Evolutionary conservation across 2,888 invertebrate genomes (phyloP).

Genomic region (Zygothrica quintamaculata): DNA sequence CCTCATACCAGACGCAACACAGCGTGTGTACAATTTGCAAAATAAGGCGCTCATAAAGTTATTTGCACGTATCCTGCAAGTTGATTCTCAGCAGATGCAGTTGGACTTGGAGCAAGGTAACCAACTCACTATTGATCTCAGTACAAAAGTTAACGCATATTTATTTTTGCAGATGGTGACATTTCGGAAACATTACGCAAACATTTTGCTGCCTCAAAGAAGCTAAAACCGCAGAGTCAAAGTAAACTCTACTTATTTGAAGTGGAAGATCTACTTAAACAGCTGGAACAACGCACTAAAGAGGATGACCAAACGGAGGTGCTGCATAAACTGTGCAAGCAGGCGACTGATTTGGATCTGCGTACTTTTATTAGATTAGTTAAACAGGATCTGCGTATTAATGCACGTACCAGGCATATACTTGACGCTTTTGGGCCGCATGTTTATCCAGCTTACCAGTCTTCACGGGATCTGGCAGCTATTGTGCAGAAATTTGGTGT

Average conservation of each 20-base stretch:
- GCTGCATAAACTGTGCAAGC: conserved; percentile 89
- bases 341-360: conserved; percentile 93
- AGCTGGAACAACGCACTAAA: conserved; percentile 90
- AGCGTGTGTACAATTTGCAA: conserved; percentile 95
- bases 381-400: conserved; percentile 96
- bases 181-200: conserved; percentile 93
- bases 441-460: conserved; percentile 95
- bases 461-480: conserved; percentile 90
- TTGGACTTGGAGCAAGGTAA: conserved; percentile 91
- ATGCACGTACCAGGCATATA: conserved; percentile 96
- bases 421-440: conserved; percentile 94
- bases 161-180: conserved; percentile 87
- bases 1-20: conserved; percentile 92
- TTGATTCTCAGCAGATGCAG: conserved; percentile 92
- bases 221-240: conserved; percentile 87
- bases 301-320: conserved; percentile 94
- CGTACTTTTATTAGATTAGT: conserved; percentile 93
- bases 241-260: conserved; percentile 91
- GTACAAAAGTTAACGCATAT: too few relatives aligned
- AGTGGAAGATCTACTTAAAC: conserved; percentile 90
- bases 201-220: conserved; percentile 89
- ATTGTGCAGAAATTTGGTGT: conserved; percentile 87
- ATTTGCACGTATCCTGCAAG: conserved; percentile 91
- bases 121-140: too few relatives aligned
- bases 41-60: conserved; percentile 95